These are phyloP conservation scores for Eupithecia dodoneata DNA, from an alignment of 2,888 invertebrate species.

Conservation along the genomic window DNA sequence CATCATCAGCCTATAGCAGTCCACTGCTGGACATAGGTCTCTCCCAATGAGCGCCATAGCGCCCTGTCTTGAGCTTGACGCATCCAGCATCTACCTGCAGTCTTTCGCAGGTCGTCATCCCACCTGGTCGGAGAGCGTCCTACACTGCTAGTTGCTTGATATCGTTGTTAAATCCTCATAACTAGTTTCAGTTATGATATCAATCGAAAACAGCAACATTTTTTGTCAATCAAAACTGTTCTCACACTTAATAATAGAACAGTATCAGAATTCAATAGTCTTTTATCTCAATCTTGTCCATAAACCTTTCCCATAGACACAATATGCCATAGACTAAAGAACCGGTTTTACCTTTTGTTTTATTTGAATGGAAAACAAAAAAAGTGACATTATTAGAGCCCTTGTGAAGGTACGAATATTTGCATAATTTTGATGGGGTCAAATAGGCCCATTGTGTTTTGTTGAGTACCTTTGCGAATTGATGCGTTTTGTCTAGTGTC, in stretches of 20 bases:
- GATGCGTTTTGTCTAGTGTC: conserved; percentile 51
- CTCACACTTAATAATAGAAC: conserved; percentile 45
- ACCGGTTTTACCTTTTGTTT: conserved; percentile 47
- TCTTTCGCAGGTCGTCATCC: too few relatives aligned
- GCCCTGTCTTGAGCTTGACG: too few relatives aligned
- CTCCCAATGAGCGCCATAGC: too few relatives aligned
- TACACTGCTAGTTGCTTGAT: not conserved
- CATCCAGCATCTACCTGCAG: too few relatives aligned
- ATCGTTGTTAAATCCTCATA: not conserved
- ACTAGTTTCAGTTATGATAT: not conserved
- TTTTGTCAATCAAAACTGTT: conserved; percentile 39
- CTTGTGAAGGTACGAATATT: conserved; percentile 58
- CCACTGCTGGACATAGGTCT: too few relatives aligned
- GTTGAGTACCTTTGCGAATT: conserved; percentile 50
- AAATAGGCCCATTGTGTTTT: conserved; percentile 53
- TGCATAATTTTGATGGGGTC: conserved; percentile 65
- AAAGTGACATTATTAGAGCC: conserved; percentile 61
- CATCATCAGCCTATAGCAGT: too few relatives aligned
- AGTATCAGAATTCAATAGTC: conserved; percentile 44
- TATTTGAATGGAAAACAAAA: conserved; percentile 52
- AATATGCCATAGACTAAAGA: conserved; percentile 48
- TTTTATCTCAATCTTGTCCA: conserved; percentile 58
- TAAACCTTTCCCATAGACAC: conserved; percentile 60
- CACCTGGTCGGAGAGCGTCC: too few relatives aligned
- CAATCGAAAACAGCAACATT: conserved; percentile 8